Percentiles rank a stretch among this genome's conserved stretches.
These are phyloP conservation scores for Alosa sapidissima DNA, from an alignment of 2,797 vertebrate genomes.

Conservation along the genomic window DNA sequence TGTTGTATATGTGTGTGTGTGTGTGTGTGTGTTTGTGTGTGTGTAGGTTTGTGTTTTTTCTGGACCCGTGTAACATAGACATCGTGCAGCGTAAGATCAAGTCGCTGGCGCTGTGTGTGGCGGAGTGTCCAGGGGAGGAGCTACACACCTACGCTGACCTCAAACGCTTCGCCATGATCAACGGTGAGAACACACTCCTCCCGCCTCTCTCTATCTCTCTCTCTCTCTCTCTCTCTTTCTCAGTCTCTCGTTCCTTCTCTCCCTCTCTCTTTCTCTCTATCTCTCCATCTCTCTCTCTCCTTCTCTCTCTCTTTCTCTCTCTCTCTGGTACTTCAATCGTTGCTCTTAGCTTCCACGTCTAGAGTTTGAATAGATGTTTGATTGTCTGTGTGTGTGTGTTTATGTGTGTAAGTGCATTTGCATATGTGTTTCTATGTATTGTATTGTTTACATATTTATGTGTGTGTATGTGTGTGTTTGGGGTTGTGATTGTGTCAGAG, in stretches of 20 bases:
- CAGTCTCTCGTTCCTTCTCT: background rate
- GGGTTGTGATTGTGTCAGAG: background rate
- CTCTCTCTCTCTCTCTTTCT: too few species aligned
- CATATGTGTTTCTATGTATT: background rate
- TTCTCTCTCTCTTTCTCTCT: background rate
- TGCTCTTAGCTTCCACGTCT: background rate
- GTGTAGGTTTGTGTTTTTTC: conserved; percentile 92
- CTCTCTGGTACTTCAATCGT: too few species aligned
- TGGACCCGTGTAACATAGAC: conserved; percentile 96
- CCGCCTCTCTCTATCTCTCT: too few species aligned
- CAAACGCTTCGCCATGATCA: conserved; percentile 87
- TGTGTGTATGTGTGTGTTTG: background rate
- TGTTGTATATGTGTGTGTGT: background rate
- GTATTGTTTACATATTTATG: background rate
- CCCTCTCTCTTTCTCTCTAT: too few species aligned
- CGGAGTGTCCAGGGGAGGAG: conserved; percentile 85
- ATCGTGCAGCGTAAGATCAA: conserved; percentile 89
- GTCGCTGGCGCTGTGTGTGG: conserved; percentile 91
- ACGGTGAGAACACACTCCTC: conserved; percentile 69
- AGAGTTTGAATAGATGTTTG: background rate
- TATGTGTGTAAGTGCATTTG: too few species aligned
- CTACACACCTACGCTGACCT: conserved; percentile 87
- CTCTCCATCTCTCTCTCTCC: too few species aligned
- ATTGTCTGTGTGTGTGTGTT: background rate
- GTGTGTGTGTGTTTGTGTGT: conserved; percentile 42